A percentile compares a stretch with the other conserved stretches of the same genome.
Conservation (phyloP, 2,888 invertebrate species). For the Drosophila peninsularis region DNA sequence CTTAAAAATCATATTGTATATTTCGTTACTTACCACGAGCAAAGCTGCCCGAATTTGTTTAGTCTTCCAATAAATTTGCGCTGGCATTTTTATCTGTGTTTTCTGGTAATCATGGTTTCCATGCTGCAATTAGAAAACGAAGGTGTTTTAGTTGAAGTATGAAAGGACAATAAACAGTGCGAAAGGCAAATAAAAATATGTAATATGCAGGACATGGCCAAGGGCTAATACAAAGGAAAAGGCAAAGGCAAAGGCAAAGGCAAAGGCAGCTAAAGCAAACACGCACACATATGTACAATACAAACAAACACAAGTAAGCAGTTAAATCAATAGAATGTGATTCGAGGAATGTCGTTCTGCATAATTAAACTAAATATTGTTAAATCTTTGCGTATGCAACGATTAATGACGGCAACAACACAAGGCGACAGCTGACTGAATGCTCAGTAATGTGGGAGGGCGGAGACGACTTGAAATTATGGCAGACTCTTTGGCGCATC, state of each 20-base stretch:
- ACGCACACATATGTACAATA: conserved; percentile 6
- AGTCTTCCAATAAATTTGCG: conserved; percentile 68
- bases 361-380: conserved; percentile 60
- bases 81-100: conserved; percentile 83
- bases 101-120: conserved; percentile 81
- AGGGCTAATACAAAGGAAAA: conserved; percentile 6
- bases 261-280: conserved; percentile 25
- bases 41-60: conserved; percentile 73
- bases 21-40: conserved; percentile 76
- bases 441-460: neutral
- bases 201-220: conserved; percentile 3
- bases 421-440: conserved; percentile 46
- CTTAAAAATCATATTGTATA: too few relatives aligned
- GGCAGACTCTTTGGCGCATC: conserved; percentile 14
- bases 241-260: too few relatives aligned
- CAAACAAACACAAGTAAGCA: conserved; percentile 23
- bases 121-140: conserved; percentile 31
- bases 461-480: neutral
- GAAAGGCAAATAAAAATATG: conserved; percentile 7
- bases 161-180: neutral
- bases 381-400: conserved; percentile 37
- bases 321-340: conserved; percentile 51
- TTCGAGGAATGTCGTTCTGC: conserved; percentile 32
- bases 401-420: conserved; percentile 53
- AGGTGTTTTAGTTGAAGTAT: conserved; percentile 1